phyloP scores from a whole-genome alignment of 2,888 invertebrate genomes.

The Andrena camellia region DNA sequence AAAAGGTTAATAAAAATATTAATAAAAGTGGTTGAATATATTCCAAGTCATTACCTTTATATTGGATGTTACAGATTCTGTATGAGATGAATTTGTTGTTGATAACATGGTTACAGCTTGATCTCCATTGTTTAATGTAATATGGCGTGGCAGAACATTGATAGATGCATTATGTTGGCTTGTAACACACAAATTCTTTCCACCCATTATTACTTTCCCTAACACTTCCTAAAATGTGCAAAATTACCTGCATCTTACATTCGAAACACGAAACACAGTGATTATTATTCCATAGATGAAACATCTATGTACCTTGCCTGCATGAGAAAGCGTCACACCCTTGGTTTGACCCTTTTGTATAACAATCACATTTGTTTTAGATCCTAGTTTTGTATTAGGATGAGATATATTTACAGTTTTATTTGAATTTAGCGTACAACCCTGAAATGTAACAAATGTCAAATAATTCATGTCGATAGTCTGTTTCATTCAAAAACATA shows the following conservation, averaged over 20 bases:
- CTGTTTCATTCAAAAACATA: conserved; percentile 43
- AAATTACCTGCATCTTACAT: background rate
- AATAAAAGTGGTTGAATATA: background rate
- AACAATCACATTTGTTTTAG: conserved; percentile 88
- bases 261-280: background rate
- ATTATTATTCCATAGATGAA: background rate
- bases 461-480: background rate
- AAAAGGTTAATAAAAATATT: background rate
- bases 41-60: conserved; percentile 67
- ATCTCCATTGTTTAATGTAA: conserved; percentile 76
- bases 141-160: conserved; percentile 75
- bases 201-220: conserved; percentile 82
- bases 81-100: conserved; percentile 63
- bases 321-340: conserved; percentile 83
- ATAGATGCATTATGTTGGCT: conserved; percentile 75
- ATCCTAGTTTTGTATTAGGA: conserved; percentile 79
- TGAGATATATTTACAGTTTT: conserved; percentile 77
- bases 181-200: conserved; percentile 78
- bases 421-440: conserved; percentile 75
- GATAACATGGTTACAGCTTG: conserved; percentile 71
- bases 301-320: conserved; percentile 78
- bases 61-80: conserved; percentile 70
- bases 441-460: conserved; percentile 65
- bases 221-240: conserved; percentile 79
- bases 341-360: conserved; percentile 87